These are phyloP conservation scores for Stercorarius parasiticus DNA, from an alignment of 2,113 vertebrate genomes.

Conservation along the genomic window DNA sequence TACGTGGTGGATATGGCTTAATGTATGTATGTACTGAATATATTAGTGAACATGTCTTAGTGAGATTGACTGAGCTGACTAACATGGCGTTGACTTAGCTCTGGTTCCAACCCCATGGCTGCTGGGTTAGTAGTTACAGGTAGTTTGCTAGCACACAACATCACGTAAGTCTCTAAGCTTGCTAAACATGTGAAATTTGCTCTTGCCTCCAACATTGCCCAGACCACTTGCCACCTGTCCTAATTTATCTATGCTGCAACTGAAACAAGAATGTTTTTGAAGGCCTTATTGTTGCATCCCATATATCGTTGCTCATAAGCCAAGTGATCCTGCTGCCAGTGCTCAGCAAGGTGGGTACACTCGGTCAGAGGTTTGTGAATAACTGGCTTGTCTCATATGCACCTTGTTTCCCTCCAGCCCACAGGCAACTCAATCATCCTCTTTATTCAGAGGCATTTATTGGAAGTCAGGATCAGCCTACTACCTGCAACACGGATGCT, in stretches of 20 bases:
- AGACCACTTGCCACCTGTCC: background rate
- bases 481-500: background rate
- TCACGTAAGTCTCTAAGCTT: background rate
- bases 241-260: background rate
- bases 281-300: background rate
- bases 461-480: background rate
- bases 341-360: background rate
- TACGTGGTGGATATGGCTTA: background rate
- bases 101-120: background rate
- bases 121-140: background rate
- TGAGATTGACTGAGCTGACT: background rate
- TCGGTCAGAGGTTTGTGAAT: background rate
- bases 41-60: background rate
- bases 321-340: background rate
- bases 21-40: background rate
- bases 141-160: background rate
- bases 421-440: background rate
- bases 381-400: background rate
- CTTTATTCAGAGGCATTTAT: background rate
- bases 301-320: background rate
- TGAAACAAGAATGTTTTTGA: background rate
- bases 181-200: background rate
- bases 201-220: background rate
- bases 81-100: fast-evolving
- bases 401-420: background rate